Evolutionary conservation across 2,888 invertebrate genomes (phyloP).

Genomic region (Melitaea athalia): DNA sequence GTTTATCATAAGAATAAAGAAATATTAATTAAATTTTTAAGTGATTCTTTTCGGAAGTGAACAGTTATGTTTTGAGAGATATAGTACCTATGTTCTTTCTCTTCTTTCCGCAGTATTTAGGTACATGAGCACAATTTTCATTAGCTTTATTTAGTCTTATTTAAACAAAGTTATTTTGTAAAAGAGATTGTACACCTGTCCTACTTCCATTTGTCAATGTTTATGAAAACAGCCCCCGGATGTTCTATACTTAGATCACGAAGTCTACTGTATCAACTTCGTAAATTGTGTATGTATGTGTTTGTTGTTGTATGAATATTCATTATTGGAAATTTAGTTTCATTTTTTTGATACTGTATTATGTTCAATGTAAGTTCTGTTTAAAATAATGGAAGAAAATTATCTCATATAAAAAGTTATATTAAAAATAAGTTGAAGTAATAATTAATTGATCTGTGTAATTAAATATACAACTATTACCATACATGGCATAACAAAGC

Average conservation of each 20-base stretch:
- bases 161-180: neutral
- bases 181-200: conserved; percentile 1
- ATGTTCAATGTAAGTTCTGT: neutral
- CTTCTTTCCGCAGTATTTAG: neutral
- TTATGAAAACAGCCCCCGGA: neutral
- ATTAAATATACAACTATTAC: neutral
- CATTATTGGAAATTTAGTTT: too few species aligned
- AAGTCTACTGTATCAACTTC: neutral
- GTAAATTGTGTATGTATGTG: neutral
- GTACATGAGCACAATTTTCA: neutral
- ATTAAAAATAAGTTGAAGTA: neutral
- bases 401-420: too few species aligned
- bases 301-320: too few species aligned
- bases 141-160: neutral
- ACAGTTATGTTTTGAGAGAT: neutral
- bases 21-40: neutral
- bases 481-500: neutral
- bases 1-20: neutral
- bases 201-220: conserved; percentile 14
- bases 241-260: neutral
- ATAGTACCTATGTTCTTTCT: neutral
- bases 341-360: too few species aligned
- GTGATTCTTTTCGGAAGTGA: neutral
- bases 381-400: neutral
- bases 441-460: neutral